A percentile compares a stretch with the other conserved stretches of the same genome.
Evolutionary conservation across 2,113 vertebrate species (phyloP).

Genomic region (Gymnogyps californianus): DNA sequence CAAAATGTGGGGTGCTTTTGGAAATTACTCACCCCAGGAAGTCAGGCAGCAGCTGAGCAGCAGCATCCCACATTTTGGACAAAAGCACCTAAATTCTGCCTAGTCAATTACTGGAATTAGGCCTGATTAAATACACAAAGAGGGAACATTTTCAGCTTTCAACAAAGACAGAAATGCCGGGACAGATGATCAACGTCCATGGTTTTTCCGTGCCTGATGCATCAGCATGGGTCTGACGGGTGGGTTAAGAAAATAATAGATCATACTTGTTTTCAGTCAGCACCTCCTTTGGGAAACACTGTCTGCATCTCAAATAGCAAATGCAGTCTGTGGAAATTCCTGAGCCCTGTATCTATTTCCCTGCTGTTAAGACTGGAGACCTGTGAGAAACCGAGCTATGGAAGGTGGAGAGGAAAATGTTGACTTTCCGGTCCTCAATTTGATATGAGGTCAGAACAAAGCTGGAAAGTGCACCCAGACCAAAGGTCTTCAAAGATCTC

Average conservation of each 20-base stretch:
- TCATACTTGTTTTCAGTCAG: neutral
- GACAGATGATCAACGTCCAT: neutral
- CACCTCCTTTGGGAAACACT: neutral
- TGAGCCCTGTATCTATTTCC: neutral
- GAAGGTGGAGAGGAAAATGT: neutral
- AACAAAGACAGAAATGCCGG: neutral
- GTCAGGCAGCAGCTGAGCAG: neutral
- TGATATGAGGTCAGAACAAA: neutral
- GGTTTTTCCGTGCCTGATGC: neutral
- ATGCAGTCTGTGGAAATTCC: neutral
- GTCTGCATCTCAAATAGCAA: neutral
- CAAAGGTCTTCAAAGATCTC: neutral
- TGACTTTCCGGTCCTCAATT: neutral
- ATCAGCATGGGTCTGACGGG: neutral
- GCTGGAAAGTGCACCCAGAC: neutral
- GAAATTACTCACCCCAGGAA: neutral
- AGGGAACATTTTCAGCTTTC: neutral
- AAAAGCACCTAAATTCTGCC: neutral
- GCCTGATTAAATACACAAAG: neutral
- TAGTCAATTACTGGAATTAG: neutral
- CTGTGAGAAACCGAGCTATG: neutral
- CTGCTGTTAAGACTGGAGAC: neutral
- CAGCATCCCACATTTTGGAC: neutral
- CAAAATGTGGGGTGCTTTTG: neutral
- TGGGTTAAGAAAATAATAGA: neutral